Conservation (phyloP, 2,888 invertebrate genomes). For the Slavum lentiscoides region DNA sequence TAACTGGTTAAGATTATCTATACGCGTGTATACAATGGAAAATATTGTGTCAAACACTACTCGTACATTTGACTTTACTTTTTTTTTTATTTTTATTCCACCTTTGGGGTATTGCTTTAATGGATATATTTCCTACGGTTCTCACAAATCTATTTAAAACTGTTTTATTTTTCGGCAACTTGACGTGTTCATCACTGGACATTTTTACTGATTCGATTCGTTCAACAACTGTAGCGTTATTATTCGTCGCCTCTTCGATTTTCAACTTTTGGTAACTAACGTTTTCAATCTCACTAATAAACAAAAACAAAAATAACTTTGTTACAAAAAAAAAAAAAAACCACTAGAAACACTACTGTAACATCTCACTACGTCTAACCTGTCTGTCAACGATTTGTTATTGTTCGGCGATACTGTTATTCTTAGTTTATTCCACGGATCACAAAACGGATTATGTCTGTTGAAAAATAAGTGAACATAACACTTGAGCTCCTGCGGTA, state of each 20-base stretch:
- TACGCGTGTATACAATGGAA: not conserved
- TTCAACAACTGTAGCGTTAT: not conserved
- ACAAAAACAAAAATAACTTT: not conserved
- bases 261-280: not conserved
- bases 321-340: not conserved
- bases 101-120: constrained; percentile 9
- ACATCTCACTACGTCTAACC: not conserved
- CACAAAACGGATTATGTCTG: constrained; percentile 26
- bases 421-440: constrained; percentile 31
- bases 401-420: constrained; percentile 19
- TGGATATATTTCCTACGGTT: constrained; percentile 18
- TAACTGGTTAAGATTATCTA: too few species aligned
- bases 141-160: constrained; percentile 14
- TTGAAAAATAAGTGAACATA: constrained; percentile 59
- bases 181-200: not conserved
- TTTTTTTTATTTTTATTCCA: constrained; percentile 33
- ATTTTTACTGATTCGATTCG: not conserved
- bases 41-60: not conserved
- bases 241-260: not conserved
- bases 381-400: not conserved
- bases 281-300: not conserved
- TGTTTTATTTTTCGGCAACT: constrained; percentile 4
- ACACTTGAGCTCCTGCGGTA: constrained; percentile 70
- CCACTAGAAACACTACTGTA: not conserved
- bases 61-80: constrained; percentile 20